A percentile compares a stretch with the other conserved stretches of the same genome.
Conservation (phyloP, 1,140 invertebrate species). For the Oryzaephilus surinamensis region DNA sequence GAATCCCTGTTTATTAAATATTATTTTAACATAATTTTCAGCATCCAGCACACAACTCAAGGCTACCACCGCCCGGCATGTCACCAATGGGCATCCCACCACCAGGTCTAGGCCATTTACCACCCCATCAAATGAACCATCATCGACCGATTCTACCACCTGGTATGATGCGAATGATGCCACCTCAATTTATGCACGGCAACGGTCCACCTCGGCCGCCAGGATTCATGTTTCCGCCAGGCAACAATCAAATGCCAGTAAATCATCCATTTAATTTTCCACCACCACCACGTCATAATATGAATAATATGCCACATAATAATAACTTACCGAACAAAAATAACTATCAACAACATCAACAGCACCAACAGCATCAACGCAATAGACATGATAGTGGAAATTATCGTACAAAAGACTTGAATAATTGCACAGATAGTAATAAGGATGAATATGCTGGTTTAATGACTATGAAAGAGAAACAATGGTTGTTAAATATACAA, state of each 20-base stretch:
- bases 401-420: constrained; percentile 25
- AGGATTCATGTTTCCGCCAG: constrained; percentile 8
- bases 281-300: constrained; percentile 22
- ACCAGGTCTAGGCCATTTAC: constrained; percentile 16
- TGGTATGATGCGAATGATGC: constrained; percentile 7
- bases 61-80: constrained; percentile 33
- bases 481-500: constrained; percentile 90
- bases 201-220: constrained; percentile 1
- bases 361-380: constrained; percentile 29
- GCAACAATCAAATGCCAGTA: constrained; percentile 15
- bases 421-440: constrained; percentile 24
- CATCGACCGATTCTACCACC: constrained; percentile 11
- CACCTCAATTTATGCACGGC: constrained; percentile 35
- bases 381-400: constrained; percentile 14
- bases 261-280: constrained; percentile 27
- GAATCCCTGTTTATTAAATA: no score
- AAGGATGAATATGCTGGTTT: constrained; percentile 75
- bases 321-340: constrained; percentile 7
- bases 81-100: constrained; percentile 27
- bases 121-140: constrained; percentile 30
- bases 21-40: background rate
- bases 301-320: constrained; percentile 24
- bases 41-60: constrained; percentile 20
- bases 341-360: constrained; percentile 22
- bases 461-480: constrained; percentile 85